Conservation (phyloP, 2,888 invertebrate genomes). For the Marasmarcha lunaedactyla region DNA sequence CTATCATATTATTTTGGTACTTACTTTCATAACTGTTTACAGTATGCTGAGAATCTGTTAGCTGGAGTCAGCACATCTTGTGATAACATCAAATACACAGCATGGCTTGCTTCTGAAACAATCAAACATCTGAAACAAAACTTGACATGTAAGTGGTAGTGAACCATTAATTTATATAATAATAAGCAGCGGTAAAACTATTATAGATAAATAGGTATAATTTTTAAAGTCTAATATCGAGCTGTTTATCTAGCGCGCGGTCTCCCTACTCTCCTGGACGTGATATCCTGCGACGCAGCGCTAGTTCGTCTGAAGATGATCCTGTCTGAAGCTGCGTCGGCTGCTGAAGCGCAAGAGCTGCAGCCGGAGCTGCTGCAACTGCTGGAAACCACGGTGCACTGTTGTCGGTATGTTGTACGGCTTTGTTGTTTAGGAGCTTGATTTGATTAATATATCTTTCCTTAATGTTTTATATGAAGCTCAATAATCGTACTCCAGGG, state of each 20-base stretch:
- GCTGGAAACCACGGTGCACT: constrained; percentile 74
- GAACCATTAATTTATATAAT: constrained; percentile 3
- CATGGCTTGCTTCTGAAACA: constrained; percentile 59
- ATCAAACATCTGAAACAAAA: constrained; percentile 59
- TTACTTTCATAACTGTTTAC: constrained; percentile 17
- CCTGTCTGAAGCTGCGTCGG: constrained; percentile 48
- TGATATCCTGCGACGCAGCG: constrained; percentile 81
- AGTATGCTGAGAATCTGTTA: constrained; percentile 77
- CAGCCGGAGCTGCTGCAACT: constrained; percentile 75
- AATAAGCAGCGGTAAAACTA: too few species aligned
- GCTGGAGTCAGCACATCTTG: constrained; percentile 80
- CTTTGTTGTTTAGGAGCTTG: too few species aligned
- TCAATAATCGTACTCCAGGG: too few species aligned
- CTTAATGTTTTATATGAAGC: too few species aligned
- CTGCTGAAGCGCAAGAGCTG: constrained; percentile 70
- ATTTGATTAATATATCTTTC: too few species aligned
- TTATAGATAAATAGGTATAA: too few species aligned
- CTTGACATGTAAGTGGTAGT: constrained; percentile 35
- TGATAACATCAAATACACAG: constrained; percentile 63
- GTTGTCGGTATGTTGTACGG: constrained; percentile 58
- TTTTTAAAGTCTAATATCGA: too few species aligned
- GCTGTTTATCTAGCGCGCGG: constrained; percentile 49
- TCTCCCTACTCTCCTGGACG: constrained; percentile 78
- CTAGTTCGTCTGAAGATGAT: constrained; percentile 79
- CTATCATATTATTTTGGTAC: too few species aligned